Evolutionary conservation across 2,888 invertebrate species (phyloP).

Genomic region (Gymnosoma rotundatum): DNA sequence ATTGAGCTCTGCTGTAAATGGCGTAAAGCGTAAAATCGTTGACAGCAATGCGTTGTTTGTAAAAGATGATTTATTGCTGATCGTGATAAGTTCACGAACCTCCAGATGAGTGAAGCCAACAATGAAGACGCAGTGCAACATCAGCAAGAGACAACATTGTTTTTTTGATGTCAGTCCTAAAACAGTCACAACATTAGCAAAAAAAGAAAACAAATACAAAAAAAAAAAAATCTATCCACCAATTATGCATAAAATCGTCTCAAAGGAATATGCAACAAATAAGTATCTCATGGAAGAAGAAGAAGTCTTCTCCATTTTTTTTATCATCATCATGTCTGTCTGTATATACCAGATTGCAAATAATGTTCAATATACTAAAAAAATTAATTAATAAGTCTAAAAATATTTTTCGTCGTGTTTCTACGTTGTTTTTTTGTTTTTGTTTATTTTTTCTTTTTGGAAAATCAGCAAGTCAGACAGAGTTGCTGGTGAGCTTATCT

Average conservation of each 20-base stretch:
- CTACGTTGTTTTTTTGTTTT: constrained; percentile 4
- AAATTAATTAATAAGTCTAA: constrained; percentile 59
- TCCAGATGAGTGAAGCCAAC: constrained; percentile 47
- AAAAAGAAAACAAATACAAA: constrained; percentile 37
- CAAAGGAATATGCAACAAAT: constrained; percentile 53
- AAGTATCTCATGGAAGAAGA: constrained; percentile 22
- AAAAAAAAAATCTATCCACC: constrained; percentile 37
- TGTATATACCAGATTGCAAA: constrained; percentile 18
- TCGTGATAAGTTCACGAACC: constrained; percentile 72
- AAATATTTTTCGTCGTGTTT: constrained; percentile 21
- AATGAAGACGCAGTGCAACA: constrained; percentile 58
- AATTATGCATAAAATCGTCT: constrained; percentile 68
- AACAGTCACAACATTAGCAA: constrained; percentile 16
- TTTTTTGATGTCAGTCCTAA: constrained; percentile 37
- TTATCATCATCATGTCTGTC: constrained; percentile 40
- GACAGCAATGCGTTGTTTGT: constrained; percentile 73
- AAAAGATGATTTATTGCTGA: constrained; percentile 75
- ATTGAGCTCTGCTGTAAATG: constrained; percentile 40
- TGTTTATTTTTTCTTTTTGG: too few species aligned
- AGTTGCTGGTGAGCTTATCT: constrained; percentile 56
- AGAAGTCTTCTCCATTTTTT: constrained; percentile 24
- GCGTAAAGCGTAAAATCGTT: constrained; percentile 72
- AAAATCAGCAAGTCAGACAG: background rate
- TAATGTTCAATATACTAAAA: constrained; percentile 35
- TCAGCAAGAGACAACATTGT: constrained; percentile 59